Base-by-base conservation (phyloP, 1,140 invertebrate genomes). In the Sarcophaga bullata region DNA sequence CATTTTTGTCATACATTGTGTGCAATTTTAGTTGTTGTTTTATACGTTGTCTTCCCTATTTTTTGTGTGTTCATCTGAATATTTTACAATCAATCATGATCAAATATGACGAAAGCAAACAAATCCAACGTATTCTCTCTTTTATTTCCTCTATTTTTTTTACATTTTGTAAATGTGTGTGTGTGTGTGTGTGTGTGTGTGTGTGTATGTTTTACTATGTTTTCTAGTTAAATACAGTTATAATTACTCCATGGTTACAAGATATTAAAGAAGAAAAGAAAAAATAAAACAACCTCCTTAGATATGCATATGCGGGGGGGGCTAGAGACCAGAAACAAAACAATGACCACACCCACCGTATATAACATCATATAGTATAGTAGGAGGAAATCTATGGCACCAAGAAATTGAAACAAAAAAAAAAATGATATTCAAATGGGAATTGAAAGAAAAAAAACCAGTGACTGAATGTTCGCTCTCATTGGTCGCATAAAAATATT, bases 21-120 rank as follows among this genome's bases (percentile, higher is more conserved):
- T 37, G 25, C 25, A 37, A 37, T 37, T 37, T 37, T 37, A 37
- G 25, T 37, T 37, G 1, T 37, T 37, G n/a, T n/a, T 37, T 37
- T 37, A 1, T 37, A 2, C 25, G 54, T 58, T 58, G 3, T 58
- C 13, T 58, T n/a, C 11, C 13, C 15, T n/a, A 68, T 17, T 68
- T 68, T 68, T 25, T 68, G 7, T 68, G 25, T 37, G 25, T 37
- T 37, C 25, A 37, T 37, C 25, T 37, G 62, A 19, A 25, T 68
- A 68, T 58, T 58, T 58, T 19, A 78, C 75, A 78, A 78, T 78
- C 75, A 78, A 78, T 78, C 75, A 78, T 78, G 75, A 78, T 78
- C 75, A 78, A 50, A 78, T 78, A 78, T 78, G 75, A 78, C 50
- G 75, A 78, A 78, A 78, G 75, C 75, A 78, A 78, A 78, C 75